phyloP scores from a whole-genome alignment of 2,888 invertebrate species.

The Octodonta nipae region DNA sequence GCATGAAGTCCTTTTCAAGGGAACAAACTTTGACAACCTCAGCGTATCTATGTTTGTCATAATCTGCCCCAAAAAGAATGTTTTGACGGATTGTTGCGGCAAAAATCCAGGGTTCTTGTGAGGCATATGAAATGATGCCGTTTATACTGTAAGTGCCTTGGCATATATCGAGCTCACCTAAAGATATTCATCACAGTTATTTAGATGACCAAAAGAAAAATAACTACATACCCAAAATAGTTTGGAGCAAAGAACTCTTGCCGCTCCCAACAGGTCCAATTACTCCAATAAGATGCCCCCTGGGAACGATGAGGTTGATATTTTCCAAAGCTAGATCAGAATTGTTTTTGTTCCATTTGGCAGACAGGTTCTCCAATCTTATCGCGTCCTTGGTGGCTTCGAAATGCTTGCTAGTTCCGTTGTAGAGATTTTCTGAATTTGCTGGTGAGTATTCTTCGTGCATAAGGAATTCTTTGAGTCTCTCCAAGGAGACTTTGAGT shows the following conservation, averaged over 20 bases:
- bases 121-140: slow-evolving; percentile 57
- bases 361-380: slow-evolving; percentile 22
- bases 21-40: slow-evolving; percentile 51
- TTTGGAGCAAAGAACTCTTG: slow-evolving; percentile 55
- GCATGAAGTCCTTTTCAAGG: slow-evolving; percentile 58
- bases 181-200: slow-evolving; percentile 23
- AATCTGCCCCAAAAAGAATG: slow-evolving; percentile 63
- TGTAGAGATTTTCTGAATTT: neutral
- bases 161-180: slow-evolving; percentile 45
- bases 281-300: slow-evolving; percentile 35
- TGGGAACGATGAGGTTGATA: slow-evolving; percentile 23
- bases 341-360: slow-evolving; percentile 27
- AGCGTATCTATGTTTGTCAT: slow-evolving; percentile 44
- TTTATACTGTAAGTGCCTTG: slow-evolving; percentile 48
- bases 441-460: slow-evolving; percentile 1
- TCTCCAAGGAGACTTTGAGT: slow-evolving; percentile 33
- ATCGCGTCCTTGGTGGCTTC: neutral
- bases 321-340: slow-evolving; percentile 26
- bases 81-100: slow-evolving; percentile 66
- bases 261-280: slow-evolving; percentile 48
- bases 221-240: slow-evolving; percentile 40
- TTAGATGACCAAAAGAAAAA: neutral
- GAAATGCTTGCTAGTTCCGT: neutral
- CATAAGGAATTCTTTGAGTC: slow-evolving; percentile 24
- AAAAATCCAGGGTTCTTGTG: slow-evolving; percentile 77